phyloP scores from a whole-genome alignment of 2,797 vertebrate genomes.

The Lerista edwardsae region DNA sequence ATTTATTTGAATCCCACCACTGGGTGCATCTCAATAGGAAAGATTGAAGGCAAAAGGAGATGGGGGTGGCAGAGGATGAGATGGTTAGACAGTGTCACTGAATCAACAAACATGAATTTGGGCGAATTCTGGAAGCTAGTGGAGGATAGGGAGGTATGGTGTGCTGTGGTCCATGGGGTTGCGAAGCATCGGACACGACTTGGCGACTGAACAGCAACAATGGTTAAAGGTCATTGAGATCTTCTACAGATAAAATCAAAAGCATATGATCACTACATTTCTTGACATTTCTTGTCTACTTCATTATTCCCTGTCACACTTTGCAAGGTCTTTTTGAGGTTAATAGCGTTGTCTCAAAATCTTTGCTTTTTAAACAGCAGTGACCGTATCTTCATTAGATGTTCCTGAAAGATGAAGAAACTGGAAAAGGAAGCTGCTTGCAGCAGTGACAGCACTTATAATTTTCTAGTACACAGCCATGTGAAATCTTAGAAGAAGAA shows the following conservation, averaged over 20 bases:
- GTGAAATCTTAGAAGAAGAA: constrained; percentile 12
- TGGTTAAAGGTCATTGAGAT: constrained; percentile 6
- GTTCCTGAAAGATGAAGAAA: background rate
- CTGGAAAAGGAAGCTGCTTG: background rate
- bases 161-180: too few species aligned
- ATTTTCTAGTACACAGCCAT: constrained; percentile 4
- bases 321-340: background rate
- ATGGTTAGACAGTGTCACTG: too few species aligned
- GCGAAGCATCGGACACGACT: too few species aligned
- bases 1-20: too few species aligned
- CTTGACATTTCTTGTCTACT: background rate
- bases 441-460: constrained; percentile 12
- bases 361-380: background rate
- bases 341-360: constrained; percentile 9
- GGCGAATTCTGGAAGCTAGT: too few species aligned
- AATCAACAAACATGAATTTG: too few species aligned
- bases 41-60: too few species aligned
- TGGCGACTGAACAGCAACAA: too few species aligned
- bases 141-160: too few species aligned
- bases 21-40: too few species aligned
- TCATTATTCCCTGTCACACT: constrained; percentile 2
- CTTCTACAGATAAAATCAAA: background rate
- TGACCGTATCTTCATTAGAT: constrained; percentile 2
- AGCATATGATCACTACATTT: background rate
- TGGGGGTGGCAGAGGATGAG: too few species aligned